Evolutionary conservation across 2,797 vertebrate genomes (phyloP).

Genomic region (Sciurus vulgaris): DNA sequence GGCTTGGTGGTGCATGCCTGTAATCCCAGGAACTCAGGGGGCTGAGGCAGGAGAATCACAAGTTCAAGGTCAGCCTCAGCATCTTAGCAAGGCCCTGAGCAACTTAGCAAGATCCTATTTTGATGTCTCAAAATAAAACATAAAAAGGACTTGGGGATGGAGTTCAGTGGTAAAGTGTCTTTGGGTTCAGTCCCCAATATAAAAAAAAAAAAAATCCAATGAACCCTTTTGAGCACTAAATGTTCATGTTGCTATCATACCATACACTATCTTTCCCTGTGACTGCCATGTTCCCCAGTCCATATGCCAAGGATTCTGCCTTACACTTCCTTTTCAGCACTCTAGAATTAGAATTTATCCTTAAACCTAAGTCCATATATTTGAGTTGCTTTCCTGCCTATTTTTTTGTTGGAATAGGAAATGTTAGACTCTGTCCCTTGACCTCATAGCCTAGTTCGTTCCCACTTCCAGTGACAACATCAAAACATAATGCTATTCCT

Average conservation of each 20-base stretch:
- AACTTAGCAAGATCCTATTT: too few species aligned
- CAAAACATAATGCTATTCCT: background rate
- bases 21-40: too few species aligned
- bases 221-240: too few species aligned
- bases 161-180: too few species aligned
- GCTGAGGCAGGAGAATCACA: too few species aligned
- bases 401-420: slow-evolving; percentile 41
- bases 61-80: too few species aligned
- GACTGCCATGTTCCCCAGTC: background rate
- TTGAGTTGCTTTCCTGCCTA: slow-evolving; percentile 23
- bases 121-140: too few species aligned
- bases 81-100: too few species aligned
- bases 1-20: too few species aligned
- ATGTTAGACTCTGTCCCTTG: background rate
- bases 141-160: too few species aligned
- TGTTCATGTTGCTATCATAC: accelerated
- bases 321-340: background rate
- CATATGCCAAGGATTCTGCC: background rate
- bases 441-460: background rate
- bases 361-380: background rate
- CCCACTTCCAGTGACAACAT: background rate
- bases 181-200: too few species aligned
- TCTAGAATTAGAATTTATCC: background rate
- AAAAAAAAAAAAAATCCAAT: too few species aligned
- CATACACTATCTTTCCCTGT: background rate